These are phyloP conservation scores for Eupithecia centaureata DNA, from an alignment of 2,888 invertebrate genomes.

Conservation along the genomic window DNA sequence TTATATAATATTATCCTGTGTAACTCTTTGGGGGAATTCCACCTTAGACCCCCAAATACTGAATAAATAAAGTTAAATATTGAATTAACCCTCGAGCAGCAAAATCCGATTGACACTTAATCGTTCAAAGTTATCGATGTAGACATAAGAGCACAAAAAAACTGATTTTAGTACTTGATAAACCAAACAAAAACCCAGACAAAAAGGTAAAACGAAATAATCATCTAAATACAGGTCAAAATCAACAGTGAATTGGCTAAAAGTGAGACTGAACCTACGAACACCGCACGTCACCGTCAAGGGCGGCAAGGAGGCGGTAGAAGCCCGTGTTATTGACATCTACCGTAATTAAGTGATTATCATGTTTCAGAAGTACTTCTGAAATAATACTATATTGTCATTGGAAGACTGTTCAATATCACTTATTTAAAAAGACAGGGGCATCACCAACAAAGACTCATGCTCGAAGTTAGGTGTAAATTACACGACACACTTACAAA, in stretches of 20 bases:
- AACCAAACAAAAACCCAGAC: background rate
- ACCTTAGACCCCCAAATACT: no score
- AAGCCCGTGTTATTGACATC: conserved; percentile 20
- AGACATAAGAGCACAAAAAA: background rate
- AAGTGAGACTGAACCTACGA: background rate
- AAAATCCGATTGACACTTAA: background rate
- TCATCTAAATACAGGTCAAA: conserved; percentile 9
- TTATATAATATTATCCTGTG: no score
- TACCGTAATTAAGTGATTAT: background rate
- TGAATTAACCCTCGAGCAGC: no score
- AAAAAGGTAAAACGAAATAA: background rate
- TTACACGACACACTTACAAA: no score
- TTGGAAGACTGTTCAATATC: background rate
- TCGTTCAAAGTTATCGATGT: background rate
- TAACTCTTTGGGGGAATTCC: no score
- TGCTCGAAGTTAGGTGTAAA: background rate
- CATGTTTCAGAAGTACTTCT: background rate
- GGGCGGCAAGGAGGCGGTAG: conserved; percentile 13
- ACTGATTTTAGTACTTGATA: background rate
- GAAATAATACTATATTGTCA: background rate
- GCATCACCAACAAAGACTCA: background rate
- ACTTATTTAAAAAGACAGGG: background rate
- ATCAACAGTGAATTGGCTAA: conserved; percentile 8
- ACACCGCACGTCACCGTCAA: conserved; percentile 12
- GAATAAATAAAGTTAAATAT: no score